A percentile compares a stretch with the other conserved stretches of the same genome.
These are phyloP conservation scores for Drosophila hamatofila DNA, from an alignment of 2,888 invertebrate species.

Conservation along the genomic window DNA sequence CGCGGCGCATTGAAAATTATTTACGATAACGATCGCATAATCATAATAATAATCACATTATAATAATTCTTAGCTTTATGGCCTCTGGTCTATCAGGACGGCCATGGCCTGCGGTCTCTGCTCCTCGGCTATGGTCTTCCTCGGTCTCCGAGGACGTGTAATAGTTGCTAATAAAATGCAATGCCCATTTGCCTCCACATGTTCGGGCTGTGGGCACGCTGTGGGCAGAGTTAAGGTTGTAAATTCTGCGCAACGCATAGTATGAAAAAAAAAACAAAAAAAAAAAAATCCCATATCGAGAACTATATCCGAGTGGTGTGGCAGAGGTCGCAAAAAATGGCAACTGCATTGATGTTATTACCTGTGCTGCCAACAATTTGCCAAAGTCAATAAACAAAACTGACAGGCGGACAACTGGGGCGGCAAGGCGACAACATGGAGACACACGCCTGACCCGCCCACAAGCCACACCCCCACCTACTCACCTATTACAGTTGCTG, in stretches of 20 bases:
- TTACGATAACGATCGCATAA: constrained; percentile 82
- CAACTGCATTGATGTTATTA: constrained; percentile 82
- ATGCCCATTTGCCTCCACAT: constrained; percentile 63
- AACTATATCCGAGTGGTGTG: constrained; percentile 11
- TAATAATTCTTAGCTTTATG: constrained; percentile 81
- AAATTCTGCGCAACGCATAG: constrained; percentile 47
- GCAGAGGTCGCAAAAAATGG: constrained; percentile 69
- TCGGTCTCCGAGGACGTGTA: constrained; percentile 64
- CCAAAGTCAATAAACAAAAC: constrained; percentile 80
- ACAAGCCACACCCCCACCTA: neutral
- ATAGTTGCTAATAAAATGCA: constrained; percentile 81
- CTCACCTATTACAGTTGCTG: constrained; percentile 35
- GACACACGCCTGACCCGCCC: constrained; percentile 20
- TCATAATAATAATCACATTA: constrained; percentile 82
- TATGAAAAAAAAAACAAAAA: constrained; percentile 26
- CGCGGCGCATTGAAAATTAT: constrained; percentile 78
- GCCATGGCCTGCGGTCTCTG: constrained; percentile 7
- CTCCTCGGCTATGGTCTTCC: constrained; percentile 12
- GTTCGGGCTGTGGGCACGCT: constrained; percentile 2
- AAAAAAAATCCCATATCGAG: constrained; percentile 13
- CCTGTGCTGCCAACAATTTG: constrained; percentile 79
- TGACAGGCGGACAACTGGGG: constrained; percentile 57
- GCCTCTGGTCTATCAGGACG: constrained; percentile 41
- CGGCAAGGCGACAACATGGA: constrained; percentile 48
- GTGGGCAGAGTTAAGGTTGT: constrained; percentile 22